Base-by-base conservation (phyloP, 2,797 vertebrate genomes). In the Sparus aurata region DNA sequence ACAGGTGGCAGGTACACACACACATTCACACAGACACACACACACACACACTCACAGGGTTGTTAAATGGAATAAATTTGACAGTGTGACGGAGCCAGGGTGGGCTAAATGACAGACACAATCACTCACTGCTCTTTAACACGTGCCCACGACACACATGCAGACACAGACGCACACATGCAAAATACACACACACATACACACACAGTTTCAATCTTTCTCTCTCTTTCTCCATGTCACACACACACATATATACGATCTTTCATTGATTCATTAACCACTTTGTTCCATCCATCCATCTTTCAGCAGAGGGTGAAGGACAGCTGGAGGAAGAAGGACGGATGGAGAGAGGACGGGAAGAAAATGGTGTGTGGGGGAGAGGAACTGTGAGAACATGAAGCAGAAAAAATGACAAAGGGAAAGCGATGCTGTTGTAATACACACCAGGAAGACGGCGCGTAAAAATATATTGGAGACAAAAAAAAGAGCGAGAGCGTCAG, bases 241-340 rank as follows among this genome's bases (percentile, higher is more conserved):
- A 62, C 77, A 47, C 25, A 38, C 49, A 41, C 20, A 38, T 9
- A 50, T 20, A 38, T 12, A 60, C 66, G 86, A 81, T 83, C 61
- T 84, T 86, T 91, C 74, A 85, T 75, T 92, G 87, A 88, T 89
- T 90, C 88, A 92, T 93, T 91, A 92, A 87, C 76, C 83, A 85
- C 84, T 89, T 79, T 82, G 83, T 86, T 83, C 77, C 71, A 65
- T 85, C 72, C 74, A 90, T 91, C 79, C 75, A 90, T 89, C 88
- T 89, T 85, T 91, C 83, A 86, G 69, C 79, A 65, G 74, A 84
- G 83, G 81, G 85, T 88, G 83, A 92, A 91, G 84, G 82, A 70
- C 73, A 52, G 38, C 55, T 34, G 49, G 15, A 60, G 16, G 54
- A 70, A 83, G 13, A 83, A 16, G 38, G 25, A 64, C 22, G 52